A percentile compares a stretch with the other conserved stretches of the same genome.
Evolutionary conservation across 2,113 vertebrate species (phyloP).

Genomic region (Cranoglanis bouderius): DNA sequence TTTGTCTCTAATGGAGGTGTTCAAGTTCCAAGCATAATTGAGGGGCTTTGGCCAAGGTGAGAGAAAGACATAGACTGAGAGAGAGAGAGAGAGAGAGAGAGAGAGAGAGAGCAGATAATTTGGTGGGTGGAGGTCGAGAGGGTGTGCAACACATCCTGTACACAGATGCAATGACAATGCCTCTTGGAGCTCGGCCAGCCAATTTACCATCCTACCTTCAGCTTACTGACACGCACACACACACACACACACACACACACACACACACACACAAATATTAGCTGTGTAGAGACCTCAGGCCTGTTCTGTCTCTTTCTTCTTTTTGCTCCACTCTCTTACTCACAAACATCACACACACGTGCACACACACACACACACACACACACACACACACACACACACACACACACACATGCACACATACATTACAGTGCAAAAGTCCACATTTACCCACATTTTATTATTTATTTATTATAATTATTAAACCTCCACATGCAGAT

Average conservation of each 20-base stretch:
- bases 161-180: conserved; percentile 32
- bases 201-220: not conserved
- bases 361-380: not conserved
- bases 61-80: not conserved
- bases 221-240: not conserved
- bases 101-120: conserved; percentile 24
- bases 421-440: not conserved
- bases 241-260: conserved; percentile 1
- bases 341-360: no score
- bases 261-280: not conserved
- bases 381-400: conserved; percentile 1
- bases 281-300: no score
- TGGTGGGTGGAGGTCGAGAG: conserved; percentile 5
- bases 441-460: no score
- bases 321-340: not conserved
- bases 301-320: not conserved
- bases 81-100: conserved; percentile 16
- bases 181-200: conserved; percentile 12
- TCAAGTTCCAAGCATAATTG: conserved; percentile 39
- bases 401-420: conserved; percentile 6
- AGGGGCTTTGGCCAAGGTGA: conserved; percentile 10
- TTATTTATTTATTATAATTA: not conserved
- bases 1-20: not conserved
- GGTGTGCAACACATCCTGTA: conserved; percentile 31
- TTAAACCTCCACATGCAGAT: conserved; percentile 21